phyloP scores from a whole-genome alignment of 2,888 invertebrate genomes.

The Cryptocheilus praepositus region DNA sequence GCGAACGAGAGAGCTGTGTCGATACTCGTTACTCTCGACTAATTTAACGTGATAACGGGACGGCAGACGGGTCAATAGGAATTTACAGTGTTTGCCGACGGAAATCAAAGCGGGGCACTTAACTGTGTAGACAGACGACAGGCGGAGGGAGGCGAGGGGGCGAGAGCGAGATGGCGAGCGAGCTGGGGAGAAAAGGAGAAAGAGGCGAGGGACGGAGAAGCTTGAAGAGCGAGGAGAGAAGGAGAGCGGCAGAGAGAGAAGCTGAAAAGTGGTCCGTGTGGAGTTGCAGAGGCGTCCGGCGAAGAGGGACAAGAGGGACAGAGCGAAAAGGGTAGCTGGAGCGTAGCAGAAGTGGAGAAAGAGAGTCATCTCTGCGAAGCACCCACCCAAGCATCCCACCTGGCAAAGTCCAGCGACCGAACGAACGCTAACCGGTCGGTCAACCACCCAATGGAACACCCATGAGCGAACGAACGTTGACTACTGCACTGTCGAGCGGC shows the following conservation, averaged over 20 bases:
- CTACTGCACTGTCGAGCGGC: conserved; percentile 5
- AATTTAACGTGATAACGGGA: conserved; percentile 59
- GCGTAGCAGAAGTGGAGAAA: conserved; percentile 41
- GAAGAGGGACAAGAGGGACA: conserved; percentile 33
- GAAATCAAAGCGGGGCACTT: conserved; percentile 70
- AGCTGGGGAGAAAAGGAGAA: conserved; percentile 13
- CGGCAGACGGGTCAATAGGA: conserved; percentile 62
- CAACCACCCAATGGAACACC: conserved; percentile 30
- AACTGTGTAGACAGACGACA: conserved; percentile 65
- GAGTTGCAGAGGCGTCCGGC: conserved; percentile 16
- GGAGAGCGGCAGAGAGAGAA: conserved; percentile 27
- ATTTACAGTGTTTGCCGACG: conserved; percentile 66
- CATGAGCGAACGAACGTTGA: conserved; percentile 24
- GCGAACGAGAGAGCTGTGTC: conserved; percentile 35
- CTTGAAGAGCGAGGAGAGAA: conserved; percentile 26
- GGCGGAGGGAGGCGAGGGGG: conserved; percentile 45
- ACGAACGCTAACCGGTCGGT: conserved; percentile 30
- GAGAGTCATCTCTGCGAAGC: conserved; percentile 29
- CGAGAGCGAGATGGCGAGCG: conserved; percentile 13
- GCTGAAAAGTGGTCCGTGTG: conserved; percentile 6
- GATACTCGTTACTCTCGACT: conserved; percentile 57
- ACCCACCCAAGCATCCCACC: conserved; percentile 10
- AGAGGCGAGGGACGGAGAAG: conserved; percentile 19
- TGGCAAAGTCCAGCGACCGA: conserved; percentile 1
- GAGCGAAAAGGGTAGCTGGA: conserved; percentile 25